Percentiles rank a stretch among this genome's conserved stretches.
Evolutionary conservation across 2,113 vertebrate genomes (phyloP).

Genomic region (Aviceda subcristata): DNA sequence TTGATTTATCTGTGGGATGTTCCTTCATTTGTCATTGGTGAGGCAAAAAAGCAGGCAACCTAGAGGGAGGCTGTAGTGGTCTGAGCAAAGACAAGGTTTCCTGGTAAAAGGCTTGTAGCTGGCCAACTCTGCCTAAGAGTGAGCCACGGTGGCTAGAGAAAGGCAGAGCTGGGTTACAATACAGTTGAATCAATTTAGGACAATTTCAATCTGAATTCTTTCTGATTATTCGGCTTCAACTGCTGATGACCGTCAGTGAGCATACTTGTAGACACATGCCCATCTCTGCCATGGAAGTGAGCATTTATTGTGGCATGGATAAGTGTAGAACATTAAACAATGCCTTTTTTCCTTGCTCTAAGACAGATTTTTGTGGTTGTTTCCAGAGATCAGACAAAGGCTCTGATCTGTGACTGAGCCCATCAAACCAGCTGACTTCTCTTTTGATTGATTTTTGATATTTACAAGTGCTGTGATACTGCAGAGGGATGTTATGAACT

Average conservation of each 20-base stretch:
- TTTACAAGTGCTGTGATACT: not conserved
- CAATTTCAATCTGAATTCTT: not conserved
- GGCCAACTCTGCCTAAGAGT: not conserved
- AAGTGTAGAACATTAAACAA: not conserved
- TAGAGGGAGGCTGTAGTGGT: not conserved
- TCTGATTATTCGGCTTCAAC: not conserved
- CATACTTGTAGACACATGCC: not conserved
- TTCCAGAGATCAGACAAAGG: not conserved
- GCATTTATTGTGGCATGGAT: not conserved
- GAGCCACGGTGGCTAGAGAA: not conserved
- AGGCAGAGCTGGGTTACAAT: not conserved
- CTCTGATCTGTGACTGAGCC: slow-evolving; percentile 19
- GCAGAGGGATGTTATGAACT: not conserved
- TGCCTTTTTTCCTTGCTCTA: not conserved
- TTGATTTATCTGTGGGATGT: slow-evolving; percentile 21
- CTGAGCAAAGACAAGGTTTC: not conserved
- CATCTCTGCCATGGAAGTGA: not conserved
- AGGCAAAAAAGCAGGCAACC: not conserved
- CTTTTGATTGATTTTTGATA: slow-evolving; percentile 21
- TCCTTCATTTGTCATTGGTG: not conserved
- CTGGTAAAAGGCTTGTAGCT: not conserved
- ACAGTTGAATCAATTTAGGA: not conserved
- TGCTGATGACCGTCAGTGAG: not conserved
- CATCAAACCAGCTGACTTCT: not conserved
- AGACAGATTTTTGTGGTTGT: not conserved